Evolutionary conservation across 2,797 vertebrate species (phyloP).

Genomic region (Lophotriccus pileatus): DNA sequence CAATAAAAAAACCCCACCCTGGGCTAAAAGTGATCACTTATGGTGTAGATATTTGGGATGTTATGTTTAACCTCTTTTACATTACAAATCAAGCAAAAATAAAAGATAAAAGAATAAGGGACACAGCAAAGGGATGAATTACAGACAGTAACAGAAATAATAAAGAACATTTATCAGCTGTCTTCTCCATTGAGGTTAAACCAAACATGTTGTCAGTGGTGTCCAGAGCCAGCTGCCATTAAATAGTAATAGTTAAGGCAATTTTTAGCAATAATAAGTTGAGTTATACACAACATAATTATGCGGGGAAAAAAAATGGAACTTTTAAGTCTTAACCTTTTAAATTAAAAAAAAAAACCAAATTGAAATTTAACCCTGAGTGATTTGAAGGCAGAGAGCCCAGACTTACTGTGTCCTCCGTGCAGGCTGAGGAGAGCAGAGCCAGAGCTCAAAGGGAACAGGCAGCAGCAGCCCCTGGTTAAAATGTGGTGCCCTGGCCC

Average conservation of each 20-base stretch:
- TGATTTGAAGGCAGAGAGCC: not conserved
- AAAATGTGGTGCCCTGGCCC: not conserved
- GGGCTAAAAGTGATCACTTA: not conserved
- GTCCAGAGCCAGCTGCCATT: not conserved
- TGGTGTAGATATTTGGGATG: not conserved
- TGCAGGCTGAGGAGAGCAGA: not conserved
- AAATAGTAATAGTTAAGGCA: not conserved
- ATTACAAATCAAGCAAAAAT: not conserved
- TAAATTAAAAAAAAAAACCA: not conserved
- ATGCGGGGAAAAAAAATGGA: not conserved
- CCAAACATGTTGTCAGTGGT: not conserved
- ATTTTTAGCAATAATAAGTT: not conserved
- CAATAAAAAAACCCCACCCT: rapidly evolving
- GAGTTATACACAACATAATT: not conserved
- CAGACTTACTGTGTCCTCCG: conserved; percentile 18
- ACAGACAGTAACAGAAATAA: not conserved
- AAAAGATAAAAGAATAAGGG: not conserved
- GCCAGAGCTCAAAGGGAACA: not conserved
- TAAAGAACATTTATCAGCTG: not conserved
- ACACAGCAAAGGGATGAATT: not conserved
- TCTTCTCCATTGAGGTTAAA: not conserved
- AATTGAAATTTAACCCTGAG: not conserved
- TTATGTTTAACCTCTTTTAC: not conserved
- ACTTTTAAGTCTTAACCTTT: not conserved
- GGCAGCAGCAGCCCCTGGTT: not conserved